A percentile compares a stretch with the other conserved stretches of the same genome.
These are phyloP conservation scores for Fistularia tabacaria DNA, from an alignment of 2,797 vertebrate species.

Conservation along the genomic window DNA sequence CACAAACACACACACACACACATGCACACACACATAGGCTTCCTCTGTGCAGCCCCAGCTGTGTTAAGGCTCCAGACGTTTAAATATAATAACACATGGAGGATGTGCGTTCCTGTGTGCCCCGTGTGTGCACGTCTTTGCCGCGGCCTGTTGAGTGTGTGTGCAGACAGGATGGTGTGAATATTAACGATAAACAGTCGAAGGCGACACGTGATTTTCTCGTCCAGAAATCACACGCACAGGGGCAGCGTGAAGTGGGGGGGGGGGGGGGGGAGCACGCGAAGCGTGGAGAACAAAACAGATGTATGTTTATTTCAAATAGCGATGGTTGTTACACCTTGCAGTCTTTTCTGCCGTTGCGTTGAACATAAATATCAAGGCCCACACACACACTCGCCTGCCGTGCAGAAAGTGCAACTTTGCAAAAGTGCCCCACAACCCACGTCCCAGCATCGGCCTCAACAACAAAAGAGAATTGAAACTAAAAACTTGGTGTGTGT, in stretches of 20 bases:
- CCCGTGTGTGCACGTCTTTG: constrained; percentile 5
- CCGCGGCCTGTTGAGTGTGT: neutral
- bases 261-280: no score
- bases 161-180: neutral
- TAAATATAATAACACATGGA: constrained; percentile 54
- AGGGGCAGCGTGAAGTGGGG: no score
- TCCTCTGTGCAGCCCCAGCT: constrained; percentile 51
- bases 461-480: constrained; percentile 62
- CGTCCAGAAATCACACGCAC: no score
- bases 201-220: no score
- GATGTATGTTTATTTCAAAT: no score
- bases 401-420: constrained; percentile 2
- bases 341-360: no score
- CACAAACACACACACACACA: constrained; percentile 18
- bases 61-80: constrained; percentile 41
- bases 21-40: constrained; percentile 15
- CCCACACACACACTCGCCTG: no score
- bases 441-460: constrained; percentile 14
- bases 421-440: constrained; percentile 7
- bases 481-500: constrained; percentile 37
- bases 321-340: no score
- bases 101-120: constrained; percentile 32
- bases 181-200: neutral
- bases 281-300: no score
- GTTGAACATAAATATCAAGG: no score